Conservation (phyloP, 2,888 invertebrate species). For the Rhabditophanes sp. region DNA sequence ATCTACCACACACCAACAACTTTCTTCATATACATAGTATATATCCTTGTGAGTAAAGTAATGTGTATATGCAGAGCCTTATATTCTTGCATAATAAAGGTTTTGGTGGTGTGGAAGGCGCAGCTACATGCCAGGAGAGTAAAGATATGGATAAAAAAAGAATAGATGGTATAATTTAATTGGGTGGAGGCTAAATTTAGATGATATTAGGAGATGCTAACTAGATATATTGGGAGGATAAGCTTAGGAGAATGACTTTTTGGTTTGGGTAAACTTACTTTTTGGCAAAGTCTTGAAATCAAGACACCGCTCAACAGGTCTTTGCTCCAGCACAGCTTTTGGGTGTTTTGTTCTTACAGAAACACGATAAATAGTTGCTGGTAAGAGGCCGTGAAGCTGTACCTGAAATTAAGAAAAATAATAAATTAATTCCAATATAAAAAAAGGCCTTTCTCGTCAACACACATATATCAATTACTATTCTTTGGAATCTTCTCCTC, state of each 20-base stretch:
- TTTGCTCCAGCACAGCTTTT: slow-evolving; percentile 49
- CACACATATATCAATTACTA: background rate
- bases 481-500: too few relatives aligned
- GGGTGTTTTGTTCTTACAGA: slow-evolving; percentile 80
- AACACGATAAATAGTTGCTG: slow-evolving; percentile 86
- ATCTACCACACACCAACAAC: too few relatives aligned
- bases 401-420: slow-evolving; percentile 20
- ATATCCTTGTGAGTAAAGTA: too few relatives aligned
- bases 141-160: too few relatives aligned
- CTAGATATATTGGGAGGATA: background rate
- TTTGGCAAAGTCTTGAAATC: slow-evolving; percentile 68
- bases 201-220: background rate
- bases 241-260: background rate
- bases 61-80: too few relatives aligned
- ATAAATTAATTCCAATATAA: slow-evolving; percentile 2
- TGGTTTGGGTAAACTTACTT: slow-evolving; percentile 25
- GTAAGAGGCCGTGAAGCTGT: slow-evolving; percentile 59
- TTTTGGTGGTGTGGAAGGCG: too few relatives aligned
- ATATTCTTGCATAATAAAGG: too few relatives aligned
- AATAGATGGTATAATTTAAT: too few relatives aligned
- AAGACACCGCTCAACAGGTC: slow-evolving; percentile 54
- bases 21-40: too few relatives aligned
- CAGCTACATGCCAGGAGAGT: too few relatives aligned
- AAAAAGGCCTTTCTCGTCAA: background rate
- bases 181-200: too few relatives aligned